Base-by-base conservation (phyloP, 2,113 vertebrate genomes). In the Psittacula cyanocephala region DNA sequence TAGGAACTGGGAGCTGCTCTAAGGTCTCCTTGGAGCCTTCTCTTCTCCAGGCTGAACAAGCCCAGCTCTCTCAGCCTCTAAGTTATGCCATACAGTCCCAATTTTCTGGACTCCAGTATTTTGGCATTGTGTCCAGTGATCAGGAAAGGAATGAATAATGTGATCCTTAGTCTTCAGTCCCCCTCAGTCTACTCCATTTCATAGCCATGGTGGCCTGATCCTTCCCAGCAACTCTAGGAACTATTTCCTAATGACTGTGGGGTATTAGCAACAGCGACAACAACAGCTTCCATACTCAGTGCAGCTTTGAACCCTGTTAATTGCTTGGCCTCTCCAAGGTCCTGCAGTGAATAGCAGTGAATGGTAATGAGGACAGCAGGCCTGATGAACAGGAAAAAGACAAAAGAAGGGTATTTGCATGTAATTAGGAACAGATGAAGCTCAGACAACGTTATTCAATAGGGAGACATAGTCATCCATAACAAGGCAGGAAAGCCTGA, bases 401-500 rank as follows among this genome's bases (percentile, higher is more conserved):
- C 95, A 96, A 96, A 97, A 89, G 91, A 31, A 81, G 86, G 11
- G 11, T 65, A 92, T 95, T 95, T 92, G 81, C 53, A 46, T 81
- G 1, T 95, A 93, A 95, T 89, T 89, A 92, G 37, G 89, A 95
- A 77, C 96, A 96, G 94, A 95, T 89, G 93, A 91, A 93, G 89
- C 81, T 31, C 17, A 75, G 84, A 81, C 50, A 89, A 93, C 6
- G 0, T 35, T 71, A 92, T 91, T 95, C 69, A 95, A n/a, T 50
- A 62, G 23, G 41, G 86, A 92, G 81, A 70, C 62, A 64, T 1
- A 91, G 86, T 37, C 91, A 96, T 64, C 86, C 88, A 92, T 84
- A 90, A 86, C 17, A 33, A 92, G 79, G 86, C 83, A 96, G 88
- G 65, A 79, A 81, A 72, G 86, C 52, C 53, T 71, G 52, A 85